phyloP scores from a whole-genome alignment of 2,797 vertebrate species.

The Cossypha polioptera region DNA sequence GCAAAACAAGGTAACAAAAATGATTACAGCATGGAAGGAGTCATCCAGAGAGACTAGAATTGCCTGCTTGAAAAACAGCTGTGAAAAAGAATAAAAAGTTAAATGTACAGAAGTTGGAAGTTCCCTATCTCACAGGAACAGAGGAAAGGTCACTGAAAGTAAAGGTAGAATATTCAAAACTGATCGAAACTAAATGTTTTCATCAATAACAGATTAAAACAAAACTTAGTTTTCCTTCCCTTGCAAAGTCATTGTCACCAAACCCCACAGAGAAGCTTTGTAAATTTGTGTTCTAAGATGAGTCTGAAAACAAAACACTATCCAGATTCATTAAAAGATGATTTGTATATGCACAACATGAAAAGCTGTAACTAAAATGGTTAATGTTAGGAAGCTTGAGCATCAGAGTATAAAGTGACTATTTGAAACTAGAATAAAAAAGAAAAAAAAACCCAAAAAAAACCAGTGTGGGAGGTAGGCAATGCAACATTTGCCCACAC shows the following conservation, averaged over 20 bases:
- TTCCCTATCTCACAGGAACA: not conserved
- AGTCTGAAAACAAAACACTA: not conserved
- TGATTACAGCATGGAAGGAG: not conserved
- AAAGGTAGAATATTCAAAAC: not conserved
- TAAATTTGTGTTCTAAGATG: not conserved
- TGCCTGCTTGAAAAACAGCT: not conserved
- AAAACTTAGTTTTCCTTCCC: not conserved
- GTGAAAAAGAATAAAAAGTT: not conserved
- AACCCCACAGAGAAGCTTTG: not conserved
- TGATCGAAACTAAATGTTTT: not conserved
- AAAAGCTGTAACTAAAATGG: not conserved
- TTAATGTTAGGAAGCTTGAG: not conserved
- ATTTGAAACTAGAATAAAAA: not conserved
- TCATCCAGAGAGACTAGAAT: not conserved
- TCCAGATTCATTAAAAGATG: not conserved
- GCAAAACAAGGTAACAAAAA: slow-evolving; percentile 25
- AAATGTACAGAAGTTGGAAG: not conserved
- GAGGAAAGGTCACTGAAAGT: not conserved
- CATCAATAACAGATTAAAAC: not conserved
- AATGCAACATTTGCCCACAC: not conserved
- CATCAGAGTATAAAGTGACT: not conserved
- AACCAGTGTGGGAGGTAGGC: not conserved
- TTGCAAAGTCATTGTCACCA: not conserved
- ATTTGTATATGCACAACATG: not conserved
- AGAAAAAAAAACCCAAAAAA: too few species aligned